Evolutionary conservation across 2,888 invertebrate species (phyloP).

Genomic region (Amblyjoppa proteus): DNA sequence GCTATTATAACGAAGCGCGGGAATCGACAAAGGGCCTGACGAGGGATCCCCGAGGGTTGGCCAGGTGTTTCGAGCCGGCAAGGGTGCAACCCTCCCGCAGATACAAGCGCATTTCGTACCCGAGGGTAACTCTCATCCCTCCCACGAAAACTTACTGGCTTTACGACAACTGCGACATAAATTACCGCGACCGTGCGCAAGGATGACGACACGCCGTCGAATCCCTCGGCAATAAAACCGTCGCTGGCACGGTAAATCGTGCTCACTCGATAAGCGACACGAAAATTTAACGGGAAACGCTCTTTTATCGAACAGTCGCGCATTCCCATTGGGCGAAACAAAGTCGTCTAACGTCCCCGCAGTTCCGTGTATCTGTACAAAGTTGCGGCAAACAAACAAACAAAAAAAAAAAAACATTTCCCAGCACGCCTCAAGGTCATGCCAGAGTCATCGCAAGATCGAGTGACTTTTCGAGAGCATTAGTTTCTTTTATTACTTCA

Average conservation of each 20-base stretch:
- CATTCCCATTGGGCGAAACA: constrained; percentile 7
- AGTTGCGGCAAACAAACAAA: background rate
- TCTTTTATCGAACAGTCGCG: background rate
- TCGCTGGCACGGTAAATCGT: constrained; percentile 15
- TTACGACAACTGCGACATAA: constrained; percentile 41
- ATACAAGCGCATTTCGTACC: constrained; percentile 21
- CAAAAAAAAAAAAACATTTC: background rate
- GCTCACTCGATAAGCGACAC: constrained; percentile 28
- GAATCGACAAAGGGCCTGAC: constrained; percentile 53
- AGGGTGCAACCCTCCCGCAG: constrained; percentile 67
- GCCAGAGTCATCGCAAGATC: background rate
- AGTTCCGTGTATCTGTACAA: background rate
- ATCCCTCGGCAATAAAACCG: constrained; percentile 3
- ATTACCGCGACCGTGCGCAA: background rate
- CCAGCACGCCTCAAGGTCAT: constrained; percentile 13
- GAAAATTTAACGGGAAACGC: constrained; percentile 12
- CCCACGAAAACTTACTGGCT: constrained; percentile 52
- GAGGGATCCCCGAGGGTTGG: constrained; percentile 64
- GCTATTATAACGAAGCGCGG: constrained; percentile 36
- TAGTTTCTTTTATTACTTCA: constrained; percentile 22
- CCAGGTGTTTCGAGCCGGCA: constrained; percentile 64
- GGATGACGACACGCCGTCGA: constrained; percentile 42
- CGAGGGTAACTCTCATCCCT: constrained; percentile 49
- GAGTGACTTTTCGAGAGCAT: background rate
- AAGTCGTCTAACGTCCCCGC: background rate